Conservation (phyloP, 2,797 vertebrate species). For the Sphenodon punctatus region DNA sequence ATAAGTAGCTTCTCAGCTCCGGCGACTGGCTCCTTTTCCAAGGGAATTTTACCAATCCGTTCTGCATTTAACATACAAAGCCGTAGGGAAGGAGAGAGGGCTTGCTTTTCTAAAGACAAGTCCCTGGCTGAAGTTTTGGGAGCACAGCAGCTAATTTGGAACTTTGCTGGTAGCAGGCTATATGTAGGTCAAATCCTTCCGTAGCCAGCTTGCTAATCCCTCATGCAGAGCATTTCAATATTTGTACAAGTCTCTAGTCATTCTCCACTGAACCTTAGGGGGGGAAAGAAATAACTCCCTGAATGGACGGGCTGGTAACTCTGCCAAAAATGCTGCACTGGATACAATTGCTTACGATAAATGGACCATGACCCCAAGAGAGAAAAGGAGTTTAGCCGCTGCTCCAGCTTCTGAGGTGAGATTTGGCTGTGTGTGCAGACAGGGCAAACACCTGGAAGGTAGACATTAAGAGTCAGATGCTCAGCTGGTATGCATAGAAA, state of each 20-base stretch:
- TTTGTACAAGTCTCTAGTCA: not conserved
- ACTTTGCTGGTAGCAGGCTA: slow-evolving; percentile 1
- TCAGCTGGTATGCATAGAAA: fast-evolving
- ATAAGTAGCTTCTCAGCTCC: not conserved
- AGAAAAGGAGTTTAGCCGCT: not conserved
- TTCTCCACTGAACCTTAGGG: not conserved
- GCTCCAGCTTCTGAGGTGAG: slow-evolving; percentile 21
- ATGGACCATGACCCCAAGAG: slow-evolving; percentile 32
- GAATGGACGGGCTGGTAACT: slow-evolving; percentile 32
- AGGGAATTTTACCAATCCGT: not conserved
- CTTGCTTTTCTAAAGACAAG: not conserved
- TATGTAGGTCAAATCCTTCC: slow-evolving; percentile 48
- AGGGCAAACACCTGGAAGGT: not conserved
- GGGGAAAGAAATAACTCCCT: not conserved
- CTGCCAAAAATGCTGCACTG: not conserved
- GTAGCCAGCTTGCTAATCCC: slow-evolving; percentile 46
- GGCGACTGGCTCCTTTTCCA: not conserved
- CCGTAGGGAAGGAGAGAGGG: not conserved
- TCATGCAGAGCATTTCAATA: fast-evolving
- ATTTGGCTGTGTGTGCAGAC: not conserved
- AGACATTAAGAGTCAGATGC: fast-evolving
- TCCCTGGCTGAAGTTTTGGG: slow-evolving; percentile 36
- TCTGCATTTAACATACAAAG: not conserved
- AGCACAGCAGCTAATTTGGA: not conserved
- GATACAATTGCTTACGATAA: slow-evolving; percentile 13